A percentile compares a stretch with the other conserved stretches of the same genome.
phyloP scores from a whole-genome alignment of 2,888 invertebrate species.

The Drosophila limbata region DNA sequence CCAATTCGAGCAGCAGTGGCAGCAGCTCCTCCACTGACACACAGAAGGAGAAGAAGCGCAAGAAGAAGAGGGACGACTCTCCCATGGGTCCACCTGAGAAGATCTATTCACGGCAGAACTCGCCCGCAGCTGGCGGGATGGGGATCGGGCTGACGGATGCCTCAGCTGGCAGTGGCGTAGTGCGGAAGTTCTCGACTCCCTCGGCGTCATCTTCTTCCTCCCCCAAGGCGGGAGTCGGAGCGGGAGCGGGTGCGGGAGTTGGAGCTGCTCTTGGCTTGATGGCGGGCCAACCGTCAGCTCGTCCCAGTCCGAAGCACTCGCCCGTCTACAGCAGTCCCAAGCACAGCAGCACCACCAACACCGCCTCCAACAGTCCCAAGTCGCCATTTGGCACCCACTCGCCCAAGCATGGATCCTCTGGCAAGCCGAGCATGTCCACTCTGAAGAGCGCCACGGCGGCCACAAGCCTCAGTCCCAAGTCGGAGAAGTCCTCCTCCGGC shows the following conservation, averaged over 20 bases:
- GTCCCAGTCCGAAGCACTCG: conserved; percentile 89
- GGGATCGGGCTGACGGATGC: conserved; percentile 82
- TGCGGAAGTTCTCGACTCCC: conserved; percentile 88
- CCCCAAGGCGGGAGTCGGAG: conserved; percentile 74
- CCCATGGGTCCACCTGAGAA: conserved; percentile 90
- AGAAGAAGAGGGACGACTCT: conserved; percentile 90
- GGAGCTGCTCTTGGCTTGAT: conserved; percentile 55
- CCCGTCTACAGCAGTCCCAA: conserved; percentile 86
- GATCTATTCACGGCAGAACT: conserved; percentile 88
- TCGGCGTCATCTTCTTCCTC: conserved; percentile 83
- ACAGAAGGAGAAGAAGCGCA: conserved; percentile 89
- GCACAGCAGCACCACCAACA: conserved; percentile 91
- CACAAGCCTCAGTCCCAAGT: conserved; percentile 82
- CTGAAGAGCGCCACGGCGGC: conserved; percentile 89
- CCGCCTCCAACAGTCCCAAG: conserved; percentile 91
- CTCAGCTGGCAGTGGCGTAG: conserved; percentile 87
- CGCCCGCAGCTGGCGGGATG: conserved; percentile 78
- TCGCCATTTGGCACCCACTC: conserved; percentile 91
- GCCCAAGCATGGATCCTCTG: conserved; percentile 91
- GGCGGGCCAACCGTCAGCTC: conserved; percentile 74
- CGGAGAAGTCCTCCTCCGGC: conserved; percentile 68
- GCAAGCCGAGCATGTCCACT: conserved; percentile 95
- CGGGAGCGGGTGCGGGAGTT: conserved; percentile 39
- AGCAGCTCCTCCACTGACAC: conserved; percentile 48
- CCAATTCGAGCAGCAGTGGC: conserved; percentile 35